These are phyloP conservation scores for Myotis brandtii DNA, from an alignment of 2,113 vertebrate species.

Conservation along the genomic window DNA sequence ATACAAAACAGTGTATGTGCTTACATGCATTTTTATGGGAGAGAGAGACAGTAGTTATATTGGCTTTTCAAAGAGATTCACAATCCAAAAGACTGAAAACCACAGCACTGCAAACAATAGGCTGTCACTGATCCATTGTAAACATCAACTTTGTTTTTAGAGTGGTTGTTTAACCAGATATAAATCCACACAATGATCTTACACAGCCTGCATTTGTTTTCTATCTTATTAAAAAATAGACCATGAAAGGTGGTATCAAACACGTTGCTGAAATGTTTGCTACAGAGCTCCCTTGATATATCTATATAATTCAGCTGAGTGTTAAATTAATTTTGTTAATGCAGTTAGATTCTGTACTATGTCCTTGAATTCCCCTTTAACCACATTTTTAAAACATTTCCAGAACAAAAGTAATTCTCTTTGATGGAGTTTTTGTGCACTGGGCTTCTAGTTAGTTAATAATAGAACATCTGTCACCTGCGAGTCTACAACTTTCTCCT, in stretches of 20 bases:
- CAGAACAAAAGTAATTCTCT: conserved; percentile 3
- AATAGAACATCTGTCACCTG: too few relatives aligned
- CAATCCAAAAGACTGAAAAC: neutral
- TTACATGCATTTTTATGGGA: neutral
- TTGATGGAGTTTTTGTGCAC: too few relatives aligned
- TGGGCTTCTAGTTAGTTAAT: too few relatives aligned
- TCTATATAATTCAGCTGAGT: neutral
- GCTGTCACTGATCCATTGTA: neutral
- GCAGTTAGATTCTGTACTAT: neutral
- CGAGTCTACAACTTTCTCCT: too few relatives aligned
- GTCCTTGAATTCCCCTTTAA: conserved; percentile 22
- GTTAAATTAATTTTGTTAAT: neutral
- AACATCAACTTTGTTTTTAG: neutral
- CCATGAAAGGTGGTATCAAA: neutral
- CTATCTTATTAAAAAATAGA: neutral
- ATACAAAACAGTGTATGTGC: neutral
- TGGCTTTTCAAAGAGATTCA: neutral
- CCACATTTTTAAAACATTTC: conserved; percentile 1
- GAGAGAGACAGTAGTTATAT: neutral
- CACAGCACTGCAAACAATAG: neutral
- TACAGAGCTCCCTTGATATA: neutral
- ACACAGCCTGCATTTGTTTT: neutral
- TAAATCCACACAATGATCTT: neutral
- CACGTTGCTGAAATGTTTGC: neutral
- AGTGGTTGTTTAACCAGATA: neutral